phyloP scores from a whole-genome alignment of 2,888 invertebrate species.

The Cenopis cana region DNA sequence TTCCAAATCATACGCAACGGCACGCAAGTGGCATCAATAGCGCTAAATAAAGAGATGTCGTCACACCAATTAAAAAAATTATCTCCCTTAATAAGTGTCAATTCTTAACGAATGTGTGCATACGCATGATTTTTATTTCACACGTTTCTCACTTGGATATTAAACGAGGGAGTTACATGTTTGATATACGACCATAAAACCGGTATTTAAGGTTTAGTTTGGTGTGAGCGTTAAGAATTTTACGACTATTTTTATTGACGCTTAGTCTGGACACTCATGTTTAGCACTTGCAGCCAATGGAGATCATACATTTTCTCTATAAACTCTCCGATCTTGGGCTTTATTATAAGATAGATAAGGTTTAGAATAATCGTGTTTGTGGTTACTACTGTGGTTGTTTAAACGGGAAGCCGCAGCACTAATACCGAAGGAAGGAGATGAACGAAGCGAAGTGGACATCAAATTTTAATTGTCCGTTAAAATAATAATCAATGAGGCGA shows the following conservation, averaged over 20 bases:
- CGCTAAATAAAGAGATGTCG: conserved; percentile 80
- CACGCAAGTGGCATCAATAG: conserved; percentile 61
- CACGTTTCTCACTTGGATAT: conserved; percentile 73
- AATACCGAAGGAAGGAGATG: conserved; percentile 75
- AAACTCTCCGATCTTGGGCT: conserved; percentile 57
- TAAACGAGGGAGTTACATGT: conserved; percentile 51
- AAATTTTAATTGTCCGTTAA: conserved; percentile 85
- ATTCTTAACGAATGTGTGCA: conserved; percentile 85
- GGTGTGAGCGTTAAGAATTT: conserved; percentile 55
- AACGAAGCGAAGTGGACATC: conserved; percentile 82
- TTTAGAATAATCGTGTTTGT: conserved; percentile 49
- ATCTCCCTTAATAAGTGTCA: conserved; percentile 84
- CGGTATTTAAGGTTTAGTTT: conserved; percentile 59
- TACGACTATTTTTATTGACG: conserved; percentile 84
- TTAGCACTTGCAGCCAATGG: conserved; percentile 68
- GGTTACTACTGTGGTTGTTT: conserved; percentile 47
- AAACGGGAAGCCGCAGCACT: conserved; percentile 51
- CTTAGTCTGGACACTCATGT: conserved; percentile 81
- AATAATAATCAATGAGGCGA: conserved; percentile 84
- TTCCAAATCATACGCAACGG: conserved; percentile 75
- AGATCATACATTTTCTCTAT: conserved; percentile 61
- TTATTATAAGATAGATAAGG: conserved; percentile 55
- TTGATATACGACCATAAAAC: conserved; percentile 57
- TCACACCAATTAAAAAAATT: conserved; percentile 85
- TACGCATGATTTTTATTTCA: conserved; percentile 84